Evolutionary conservation across 1,140 invertebrate genomes (phyloP).

Genomic region (Antheraea pernyi): DNA sequence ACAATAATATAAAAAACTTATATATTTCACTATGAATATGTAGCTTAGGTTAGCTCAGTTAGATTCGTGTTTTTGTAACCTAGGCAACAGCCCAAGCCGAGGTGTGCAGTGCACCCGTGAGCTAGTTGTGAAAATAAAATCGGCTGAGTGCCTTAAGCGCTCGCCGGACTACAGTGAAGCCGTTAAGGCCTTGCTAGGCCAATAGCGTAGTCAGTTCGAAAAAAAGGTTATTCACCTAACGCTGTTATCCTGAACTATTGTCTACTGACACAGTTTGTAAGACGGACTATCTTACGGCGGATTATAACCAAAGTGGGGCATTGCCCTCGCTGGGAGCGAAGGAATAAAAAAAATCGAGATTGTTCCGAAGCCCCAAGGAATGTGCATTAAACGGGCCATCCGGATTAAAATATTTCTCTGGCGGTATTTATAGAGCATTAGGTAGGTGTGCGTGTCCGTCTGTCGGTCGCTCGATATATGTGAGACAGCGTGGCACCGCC

Average conservation of each 20-base stretch:
- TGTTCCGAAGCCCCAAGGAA: constrained; percentile 60
- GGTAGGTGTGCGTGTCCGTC: constrained; percentile 65
- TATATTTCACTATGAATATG: no score
- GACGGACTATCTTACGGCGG: constrained; percentile 39
- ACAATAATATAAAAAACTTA: no score
- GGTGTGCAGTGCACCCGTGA: no score
- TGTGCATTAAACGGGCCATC: constrained; percentile 70
- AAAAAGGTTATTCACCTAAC: constrained; percentile 32
- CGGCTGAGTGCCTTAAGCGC: no score
- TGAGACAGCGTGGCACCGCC: constrained; percentile 75
- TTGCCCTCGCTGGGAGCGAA: constrained; percentile 35
- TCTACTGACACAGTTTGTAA: constrained; percentile 50
- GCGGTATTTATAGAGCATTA: constrained; percentile 70
- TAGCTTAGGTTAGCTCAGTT: no score
- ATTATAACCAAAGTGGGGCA: constrained; percentile 42
- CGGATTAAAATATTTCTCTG: constrained; percentile 75
- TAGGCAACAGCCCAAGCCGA: no score
- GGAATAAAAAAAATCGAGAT: constrained; percentile 45
- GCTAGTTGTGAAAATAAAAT: no score
- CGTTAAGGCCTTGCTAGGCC: no score
- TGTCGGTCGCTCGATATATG: constrained; percentile 57
- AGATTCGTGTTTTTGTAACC: no score
- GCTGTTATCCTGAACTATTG: constrained; percentile 33
- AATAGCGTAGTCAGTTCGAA: no score
- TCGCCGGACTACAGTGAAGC: no score